Percentiles rank a stretch among this genome's conserved stretches.
Conservation (phyloP, 2,888 invertebrate genomes). For the Timema podura region DNA sequence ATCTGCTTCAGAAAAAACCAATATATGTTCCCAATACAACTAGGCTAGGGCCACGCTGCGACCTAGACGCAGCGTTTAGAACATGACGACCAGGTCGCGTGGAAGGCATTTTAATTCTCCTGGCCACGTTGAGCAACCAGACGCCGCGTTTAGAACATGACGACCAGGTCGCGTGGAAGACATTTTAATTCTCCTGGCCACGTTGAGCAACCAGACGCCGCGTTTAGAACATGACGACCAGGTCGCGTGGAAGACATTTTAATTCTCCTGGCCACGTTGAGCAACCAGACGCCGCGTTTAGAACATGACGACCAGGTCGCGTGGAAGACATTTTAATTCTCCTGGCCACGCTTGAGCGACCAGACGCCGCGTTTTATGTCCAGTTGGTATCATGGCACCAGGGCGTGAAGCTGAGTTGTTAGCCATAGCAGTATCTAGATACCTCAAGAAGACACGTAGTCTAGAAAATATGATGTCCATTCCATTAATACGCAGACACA, state of each 20-base stretch:
- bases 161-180: background rate
- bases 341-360: background rate
- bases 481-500: background rate
- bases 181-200: background rate
- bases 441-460: background rate
- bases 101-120: background rate
- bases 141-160: background rate
- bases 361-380: background rate
- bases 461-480: background rate
- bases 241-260: background rate
- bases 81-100: background rate
- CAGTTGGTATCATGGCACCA: background rate
- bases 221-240: too few species aligned
- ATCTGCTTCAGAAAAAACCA: too few species aligned
- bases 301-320: background rate
- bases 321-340: background rate
- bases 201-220: background rate
- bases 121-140: background rate
- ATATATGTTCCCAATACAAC: too few species aligned
- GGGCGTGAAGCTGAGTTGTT: background rate
- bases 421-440: background rate
- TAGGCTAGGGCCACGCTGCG: conserved; percentile 1
- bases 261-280: background rate
- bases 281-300: background rate
- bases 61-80: background rate